These are phyloP conservation scores for Pocillopora meandrina DNA, from an alignment of 92 coral and sea anemone species.

Conservation along the genomic window DNA sequence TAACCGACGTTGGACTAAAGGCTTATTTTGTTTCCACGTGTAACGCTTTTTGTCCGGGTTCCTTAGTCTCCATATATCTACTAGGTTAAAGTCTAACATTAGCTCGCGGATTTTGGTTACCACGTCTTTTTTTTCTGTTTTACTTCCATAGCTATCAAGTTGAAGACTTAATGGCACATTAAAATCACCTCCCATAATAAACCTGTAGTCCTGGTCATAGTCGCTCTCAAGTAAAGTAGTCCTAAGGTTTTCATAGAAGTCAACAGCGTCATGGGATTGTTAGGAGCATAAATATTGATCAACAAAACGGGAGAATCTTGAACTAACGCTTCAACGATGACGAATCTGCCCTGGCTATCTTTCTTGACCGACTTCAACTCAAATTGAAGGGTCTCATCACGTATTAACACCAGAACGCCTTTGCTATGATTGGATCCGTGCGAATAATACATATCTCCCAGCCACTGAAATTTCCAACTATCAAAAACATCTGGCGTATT, in stretches of 20 bases:
- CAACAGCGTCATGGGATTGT: slow-evolving; percentile 13
- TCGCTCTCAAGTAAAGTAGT: slow-evolving; percentile 3
- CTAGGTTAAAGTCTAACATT: slow-evolving; percentile 13
- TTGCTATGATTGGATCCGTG: slow-evolving; percentile 25
- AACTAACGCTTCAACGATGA: slow-evolving; percentile 24
- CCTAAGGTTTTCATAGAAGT: slow-evolving; percentile 11
- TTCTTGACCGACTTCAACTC: slow-evolving; percentile 24
- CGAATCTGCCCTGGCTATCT: slow-evolving; percentile 25
- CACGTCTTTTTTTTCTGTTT: slow-evolving; percentile 15
- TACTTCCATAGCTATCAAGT: slow-evolving; percentile 9
- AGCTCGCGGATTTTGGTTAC: slow-evolving; percentile 7
- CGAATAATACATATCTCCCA: slow-evolving; percentile 29
- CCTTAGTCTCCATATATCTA: slow-evolving; percentile 2
- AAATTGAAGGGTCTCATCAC: slow-evolving; percentile 22
- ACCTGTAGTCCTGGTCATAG: slow-evolving; percentile 9
- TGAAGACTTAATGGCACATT: slow-evolving; percentile 15
- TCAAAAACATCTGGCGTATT: slow-evolving; percentile 17
- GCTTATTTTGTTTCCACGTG: slow-evolving; percentile 15
- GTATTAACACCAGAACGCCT: not conserved
- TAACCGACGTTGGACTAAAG: slow-evolving; percentile 7
- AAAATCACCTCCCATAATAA: slow-evolving; percentile 2
- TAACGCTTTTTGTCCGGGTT: too few species aligned
- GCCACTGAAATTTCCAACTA: slow-evolving; percentile 35
- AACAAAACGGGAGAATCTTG: slow-evolving; percentile 38
- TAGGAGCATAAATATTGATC: slow-evolving; percentile 8